phyloP scores from a whole-genome alignment of 2,113 vertebrate genomes.

The Saccopteryx leptura region DNA sequence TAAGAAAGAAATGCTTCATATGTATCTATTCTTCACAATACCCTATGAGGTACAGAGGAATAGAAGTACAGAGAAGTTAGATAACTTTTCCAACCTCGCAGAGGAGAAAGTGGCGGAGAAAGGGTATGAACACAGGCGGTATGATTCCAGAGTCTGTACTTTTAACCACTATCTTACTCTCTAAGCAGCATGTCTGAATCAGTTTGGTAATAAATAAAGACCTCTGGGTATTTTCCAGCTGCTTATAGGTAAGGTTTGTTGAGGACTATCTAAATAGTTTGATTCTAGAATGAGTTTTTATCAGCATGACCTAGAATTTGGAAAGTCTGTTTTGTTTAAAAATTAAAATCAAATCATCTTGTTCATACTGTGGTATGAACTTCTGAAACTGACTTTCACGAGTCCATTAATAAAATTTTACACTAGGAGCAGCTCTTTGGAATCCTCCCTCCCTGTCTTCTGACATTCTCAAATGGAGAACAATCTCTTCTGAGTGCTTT shows the following conservation, averaged over 20 bases:
- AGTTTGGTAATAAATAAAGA: neutral
- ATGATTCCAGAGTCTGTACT: neutral
- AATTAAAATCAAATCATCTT: slow-evolving; percentile 57
- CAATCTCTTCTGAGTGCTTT: neutral
- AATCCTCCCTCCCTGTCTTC: neutral
- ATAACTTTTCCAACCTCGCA: neutral
- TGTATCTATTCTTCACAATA: neutral
- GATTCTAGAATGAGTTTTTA: slow-evolving; percentile 38
- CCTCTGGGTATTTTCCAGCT: slow-evolving; percentile 13
- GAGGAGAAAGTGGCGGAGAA: neutral
- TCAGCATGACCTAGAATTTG: slow-evolving; percentile 21
- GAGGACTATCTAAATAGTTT: neutral
- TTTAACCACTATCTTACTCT: neutral
- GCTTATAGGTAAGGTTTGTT: neutral
- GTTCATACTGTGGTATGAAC: slow-evolving; percentile 55
- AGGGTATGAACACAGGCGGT: neutral
- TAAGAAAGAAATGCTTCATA: neutral
- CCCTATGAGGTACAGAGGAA: neutral
- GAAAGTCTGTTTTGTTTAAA: slow-evolving; percentile 33
- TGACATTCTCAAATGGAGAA: slow-evolving; percentile 5
- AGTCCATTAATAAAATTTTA: neutral
- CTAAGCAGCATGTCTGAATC: neutral
- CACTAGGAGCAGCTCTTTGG: neutral
- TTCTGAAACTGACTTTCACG: neutral
- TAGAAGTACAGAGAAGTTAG: neutral